Base-by-base conservation (phyloP, 2,113 vertebrate species). In the Cepphus grylle region DNA sequence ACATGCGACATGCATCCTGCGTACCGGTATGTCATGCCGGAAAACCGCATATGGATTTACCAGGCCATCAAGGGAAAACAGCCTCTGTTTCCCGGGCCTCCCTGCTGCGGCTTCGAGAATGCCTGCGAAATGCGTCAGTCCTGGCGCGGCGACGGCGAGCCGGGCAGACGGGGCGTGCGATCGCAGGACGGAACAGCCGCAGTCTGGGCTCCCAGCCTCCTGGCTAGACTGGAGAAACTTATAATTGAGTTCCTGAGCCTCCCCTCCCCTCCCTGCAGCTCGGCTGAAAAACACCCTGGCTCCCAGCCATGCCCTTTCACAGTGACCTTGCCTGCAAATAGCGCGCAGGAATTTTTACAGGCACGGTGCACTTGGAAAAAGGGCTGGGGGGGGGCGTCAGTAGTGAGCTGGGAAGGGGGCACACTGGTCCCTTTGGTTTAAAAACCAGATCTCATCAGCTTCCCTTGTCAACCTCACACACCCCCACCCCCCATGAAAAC, bases 171-270 rank as follows among this genome's bases (percentile, higher is more conserved):
- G 91, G 93, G 96, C 90, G 96, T 86, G 96, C 66, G 94, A 34
- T n/a, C 83, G 67, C 95, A 96, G 97, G 95, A 90, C 91, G 88
- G 98, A 98, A 98, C 99, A 99, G 98, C 99, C 98, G 63, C 98
- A 99, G 99, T 99, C 99, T 99, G 98, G 98, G 98, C 98, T 98
- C 98, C 97, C 98, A 98, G 98, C 98, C 98, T 99, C 98, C 98
- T 98, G 98, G 99, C 98, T 98, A 99, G 98, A 98, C 98, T 98
- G 99, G 97, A 99, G 98, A 98, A 99, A 99, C 99, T 99, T 99
- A 98, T 99, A 98, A 99, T 99, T 99, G 99, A 98, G 98, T 98
- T 98, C 98, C 98, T 98, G 98, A 98, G 98, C 96, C 98, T 96
- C 97, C 95, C 98, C 98, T 98, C 92, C 98, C 98, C 98, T 98